A percentile compares a stretch with the other conserved stretches of the same genome.
phyloP scores from a whole-genome alignment of 2,113 vertebrate genomes.

The Notothenia rossii region DNA sequence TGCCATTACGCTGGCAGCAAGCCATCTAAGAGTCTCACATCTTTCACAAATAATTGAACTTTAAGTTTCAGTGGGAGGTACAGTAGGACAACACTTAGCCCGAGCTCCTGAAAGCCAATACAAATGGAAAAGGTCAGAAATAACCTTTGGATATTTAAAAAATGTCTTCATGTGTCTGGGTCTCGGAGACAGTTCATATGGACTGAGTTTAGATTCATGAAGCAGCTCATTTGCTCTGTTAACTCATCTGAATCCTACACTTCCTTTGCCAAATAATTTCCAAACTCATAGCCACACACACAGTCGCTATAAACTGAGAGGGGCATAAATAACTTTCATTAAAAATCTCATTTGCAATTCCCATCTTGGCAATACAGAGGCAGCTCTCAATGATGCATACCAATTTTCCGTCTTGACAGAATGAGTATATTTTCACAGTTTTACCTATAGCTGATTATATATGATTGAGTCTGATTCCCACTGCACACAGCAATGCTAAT shows the following conservation, averaged over 20 bases:
- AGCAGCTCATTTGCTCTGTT: slow-evolving; percentile 36
- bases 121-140: slow-evolving; percentile 5
- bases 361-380: neutral
- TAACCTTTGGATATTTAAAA: neutral
- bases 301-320: no score
- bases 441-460: neutral
- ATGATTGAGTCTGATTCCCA: neutral
- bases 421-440: neutral
- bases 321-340: neutral
- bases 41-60: slow-evolving; percentile 25
- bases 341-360: neutral
- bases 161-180: no score
- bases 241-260: slow-evolving; percentile 55
- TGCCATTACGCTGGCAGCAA: neutral
- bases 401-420: neutral
- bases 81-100: neutral
- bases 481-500: neutral
- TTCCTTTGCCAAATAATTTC: neutral
- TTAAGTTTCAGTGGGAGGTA: neutral
- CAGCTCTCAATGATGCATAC: neutral
- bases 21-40: slow-evolving; percentile 3
- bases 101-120: slow-evolving; percentile 6
- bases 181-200: slow-evolving; percentile 23
- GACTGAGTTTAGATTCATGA: slow-evolving; percentile 47
- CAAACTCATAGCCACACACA: neutral